Conservation (phyloP, 2,797 vertebrate species). For the Dicrostonyx torquatus region DNA sequence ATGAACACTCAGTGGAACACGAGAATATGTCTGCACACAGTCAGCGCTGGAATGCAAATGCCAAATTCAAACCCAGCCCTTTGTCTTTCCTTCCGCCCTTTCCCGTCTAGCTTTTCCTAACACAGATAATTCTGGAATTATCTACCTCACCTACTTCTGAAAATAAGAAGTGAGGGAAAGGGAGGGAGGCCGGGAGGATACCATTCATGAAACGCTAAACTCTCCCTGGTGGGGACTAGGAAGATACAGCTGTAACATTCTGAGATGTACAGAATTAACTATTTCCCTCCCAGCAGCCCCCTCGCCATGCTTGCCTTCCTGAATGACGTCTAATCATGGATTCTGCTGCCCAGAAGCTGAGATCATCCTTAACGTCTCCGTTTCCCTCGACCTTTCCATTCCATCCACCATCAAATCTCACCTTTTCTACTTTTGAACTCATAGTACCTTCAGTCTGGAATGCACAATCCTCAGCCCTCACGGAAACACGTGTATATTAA, state of each 20-base stretch:
- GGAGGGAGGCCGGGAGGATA: neutral
- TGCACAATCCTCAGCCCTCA: neutral
- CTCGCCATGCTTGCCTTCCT: neutral
- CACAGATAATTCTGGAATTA: neutral
- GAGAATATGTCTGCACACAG: neutral
- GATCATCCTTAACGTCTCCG: neutral
- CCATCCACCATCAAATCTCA: neutral
- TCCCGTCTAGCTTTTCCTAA: neutral
- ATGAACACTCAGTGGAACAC: neutral
- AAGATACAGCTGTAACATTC: neutral
- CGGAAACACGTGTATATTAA: neutral
- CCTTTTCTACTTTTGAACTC: neutral
- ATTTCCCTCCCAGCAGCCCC: neutral
- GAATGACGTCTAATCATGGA: neutral
- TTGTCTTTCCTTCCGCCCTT: neutral
- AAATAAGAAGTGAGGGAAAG: neutral
- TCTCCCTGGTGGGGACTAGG: neutral
- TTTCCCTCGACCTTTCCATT: neutral
- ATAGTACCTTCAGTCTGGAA: neutral
- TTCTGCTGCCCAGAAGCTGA: neutral
- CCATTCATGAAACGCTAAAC: neutral
- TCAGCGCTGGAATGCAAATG: constrained; percentile 39
- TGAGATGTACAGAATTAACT: neutral
- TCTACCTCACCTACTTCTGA: neutral
- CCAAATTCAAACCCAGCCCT: neutral